phyloP scores from a whole-genome alignment of 1,140 invertebrate species.

The Polypedilum pembai region DNA sequence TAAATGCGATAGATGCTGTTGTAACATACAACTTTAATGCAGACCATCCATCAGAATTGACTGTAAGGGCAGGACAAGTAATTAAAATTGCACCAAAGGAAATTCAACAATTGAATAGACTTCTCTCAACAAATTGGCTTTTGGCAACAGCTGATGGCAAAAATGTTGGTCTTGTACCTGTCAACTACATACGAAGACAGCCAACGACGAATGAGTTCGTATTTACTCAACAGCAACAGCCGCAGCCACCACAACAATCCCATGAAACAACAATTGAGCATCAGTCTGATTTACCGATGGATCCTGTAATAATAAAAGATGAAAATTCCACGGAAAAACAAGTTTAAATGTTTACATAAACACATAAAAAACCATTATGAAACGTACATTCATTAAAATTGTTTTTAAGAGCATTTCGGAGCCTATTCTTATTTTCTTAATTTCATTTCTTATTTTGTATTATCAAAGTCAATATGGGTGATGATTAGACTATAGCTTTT shows the following conservation, averaged over 20 bases:
- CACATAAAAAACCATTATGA: too few relatives aligned
- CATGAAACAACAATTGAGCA: too few relatives aligned
- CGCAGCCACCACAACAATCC: neutral
- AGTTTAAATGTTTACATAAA: too few relatives aligned
- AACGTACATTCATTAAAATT: too few relatives aligned
- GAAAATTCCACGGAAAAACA: too few relatives aligned
- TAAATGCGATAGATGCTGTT: constrained; percentile 61
- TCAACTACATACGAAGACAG: constrained; percentile 57
- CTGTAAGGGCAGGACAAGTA: constrained; percentile 65
- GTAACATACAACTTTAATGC: constrained; percentile 71
- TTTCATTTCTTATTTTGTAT: too few relatives aligned
- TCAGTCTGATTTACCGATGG: too few relatives aligned
- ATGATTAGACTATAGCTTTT: too few relatives aligned
- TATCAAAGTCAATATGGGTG: too few relatives aligned
- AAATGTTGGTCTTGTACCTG: constrained; percentile 66
- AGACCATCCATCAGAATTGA: constrained; percentile 65
- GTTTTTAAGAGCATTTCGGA: too few relatives aligned
- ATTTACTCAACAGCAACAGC: neutral
- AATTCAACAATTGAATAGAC: constrained; percentile 59
- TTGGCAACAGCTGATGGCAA: constrained; percentile 61
- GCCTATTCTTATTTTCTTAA: too few relatives aligned
- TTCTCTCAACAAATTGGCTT: constrained; percentile 64
- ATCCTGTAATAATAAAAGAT: too few relatives aligned
- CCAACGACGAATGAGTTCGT: neutral
- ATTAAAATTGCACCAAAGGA: constrained; percentile 75